Evolutionary conservation across 2,797 vertebrate genomes (phyloP).

Genomic region (Eleutherodactylus coqui): DNA sequence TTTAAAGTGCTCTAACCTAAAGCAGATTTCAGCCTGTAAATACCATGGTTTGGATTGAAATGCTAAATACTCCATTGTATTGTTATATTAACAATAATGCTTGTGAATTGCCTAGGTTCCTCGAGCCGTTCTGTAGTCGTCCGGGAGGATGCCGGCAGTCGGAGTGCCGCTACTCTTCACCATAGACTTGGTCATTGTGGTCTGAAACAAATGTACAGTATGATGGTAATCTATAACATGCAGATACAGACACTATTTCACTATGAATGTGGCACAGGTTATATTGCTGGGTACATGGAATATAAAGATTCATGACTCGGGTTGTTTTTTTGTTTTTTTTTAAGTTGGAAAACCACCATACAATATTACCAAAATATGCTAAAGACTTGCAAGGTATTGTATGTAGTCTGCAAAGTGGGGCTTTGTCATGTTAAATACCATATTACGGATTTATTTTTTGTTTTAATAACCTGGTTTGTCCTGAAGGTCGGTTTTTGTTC

Average conservation of each 20-base stretch:
- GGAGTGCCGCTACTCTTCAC: background rate
- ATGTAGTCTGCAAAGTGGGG: background rate
- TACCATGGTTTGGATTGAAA: background rate
- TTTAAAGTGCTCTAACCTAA: background rate
- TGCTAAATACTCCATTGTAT: background rate
- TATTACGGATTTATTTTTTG: conserved; percentile 26
- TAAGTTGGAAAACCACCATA: no score
- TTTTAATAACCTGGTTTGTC: background rate
- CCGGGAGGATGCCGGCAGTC: background rate
- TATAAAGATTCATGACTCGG: background rate
- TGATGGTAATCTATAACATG: no score
- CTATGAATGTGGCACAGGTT: conserved; percentile 2
- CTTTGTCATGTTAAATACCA: conserved; percentile 24
- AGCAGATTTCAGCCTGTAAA: background rate
- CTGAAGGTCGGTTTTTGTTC: background rate
- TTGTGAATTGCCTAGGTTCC: background rate
- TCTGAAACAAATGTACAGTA: no score
- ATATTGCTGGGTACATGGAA: background rate
- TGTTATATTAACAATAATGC: conserved; percentile 52
- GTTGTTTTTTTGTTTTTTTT: background rate
- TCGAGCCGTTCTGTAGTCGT: background rate
- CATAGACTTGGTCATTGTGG: background rate
- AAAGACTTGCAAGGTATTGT: conserved; percentile 8
- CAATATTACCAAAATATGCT: background rate
- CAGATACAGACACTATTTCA: background rate